These are phyloP conservation scores for Serripes groenlandicus DNA, from an alignment of 2,888 invertebrate species.

Conservation along the genomic window DNA sequence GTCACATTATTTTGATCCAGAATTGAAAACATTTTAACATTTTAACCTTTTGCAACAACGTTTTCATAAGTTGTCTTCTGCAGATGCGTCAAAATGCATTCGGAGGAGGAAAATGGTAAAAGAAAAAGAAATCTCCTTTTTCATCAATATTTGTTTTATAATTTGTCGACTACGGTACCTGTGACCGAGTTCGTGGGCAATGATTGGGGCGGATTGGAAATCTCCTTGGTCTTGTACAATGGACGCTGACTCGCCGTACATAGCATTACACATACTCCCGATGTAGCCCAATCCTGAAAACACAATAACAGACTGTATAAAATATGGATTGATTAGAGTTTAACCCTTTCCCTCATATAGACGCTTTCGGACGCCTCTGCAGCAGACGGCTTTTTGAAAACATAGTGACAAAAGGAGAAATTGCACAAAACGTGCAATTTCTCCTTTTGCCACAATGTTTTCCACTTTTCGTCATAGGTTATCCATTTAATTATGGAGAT, in stretches of 20 bases:
- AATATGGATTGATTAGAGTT: not conserved
- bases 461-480: too few relatives aligned
- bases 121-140: not conserved
- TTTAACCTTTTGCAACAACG: not conserved
- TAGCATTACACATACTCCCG: constrained; percentile 75
- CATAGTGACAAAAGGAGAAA: too few relatives aligned
- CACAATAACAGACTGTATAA: constrained; percentile 22
- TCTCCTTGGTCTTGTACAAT: constrained; percentile 79
- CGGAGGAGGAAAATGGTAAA: not conserved
- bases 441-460: too few relatives aligned
- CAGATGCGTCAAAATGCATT: not conserved
- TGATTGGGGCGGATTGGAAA: constrained; percentile 78
- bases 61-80: not conserved
- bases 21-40: too few relatives aligned
- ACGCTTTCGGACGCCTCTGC: too few relatives aligned
- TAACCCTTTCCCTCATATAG: not conserved
- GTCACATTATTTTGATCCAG: too few relatives aligned
- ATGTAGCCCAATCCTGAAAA: constrained; percentile 79
- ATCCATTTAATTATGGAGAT: too few relatives aligned
- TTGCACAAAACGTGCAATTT: too few relatives aligned
- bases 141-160: not conserved
- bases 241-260: constrained; percentile 76
- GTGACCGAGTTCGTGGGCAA: constrained; percentile 81
- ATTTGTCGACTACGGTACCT: constrained; percentile 68
- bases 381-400: too few relatives aligned